phyloP scores from a whole-genome alignment of 2,113 vertebrate genomes.

The Tenebrosternarchus preto region DNA sequence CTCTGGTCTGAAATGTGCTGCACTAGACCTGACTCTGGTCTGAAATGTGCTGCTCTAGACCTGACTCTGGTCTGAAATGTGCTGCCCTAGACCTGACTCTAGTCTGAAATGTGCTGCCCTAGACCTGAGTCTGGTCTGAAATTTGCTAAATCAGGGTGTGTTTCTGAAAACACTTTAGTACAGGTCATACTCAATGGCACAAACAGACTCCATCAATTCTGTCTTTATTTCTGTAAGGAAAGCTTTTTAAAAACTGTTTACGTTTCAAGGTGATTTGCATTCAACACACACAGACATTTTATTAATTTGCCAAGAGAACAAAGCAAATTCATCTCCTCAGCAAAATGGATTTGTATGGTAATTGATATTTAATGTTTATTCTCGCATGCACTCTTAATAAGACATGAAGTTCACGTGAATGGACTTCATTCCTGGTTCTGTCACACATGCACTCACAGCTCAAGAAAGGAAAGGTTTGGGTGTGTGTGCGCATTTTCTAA shows the following conservation, averaged over 20 bases:
- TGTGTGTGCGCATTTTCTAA: background rate
- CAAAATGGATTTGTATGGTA: slow-evolving; percentile 20
- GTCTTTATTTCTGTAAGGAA: background rate
- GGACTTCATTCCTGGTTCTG: background rate
- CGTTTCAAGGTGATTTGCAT: slow-evolving; percentile 26
- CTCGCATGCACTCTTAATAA: slow-evolving; percentile 25
- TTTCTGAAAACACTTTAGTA: background rate
- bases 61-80: too few relatives aligned
- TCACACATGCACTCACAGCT: background rate
- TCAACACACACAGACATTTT: slow-evolving; percentile 9
- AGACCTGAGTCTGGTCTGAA: background rate
- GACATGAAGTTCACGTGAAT: slow-evolving; percentile 8
- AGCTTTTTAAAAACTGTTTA: slow-evolving; percentile 13
- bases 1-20: too few relatives aligned
- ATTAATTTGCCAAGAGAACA: slow-evolving; percentile 40
- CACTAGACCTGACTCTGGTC: too few relatives aligned
- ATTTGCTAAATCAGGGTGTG: background rate
- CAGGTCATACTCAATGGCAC: too few relatives aligned
- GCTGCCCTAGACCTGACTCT: too few relatives aligned
- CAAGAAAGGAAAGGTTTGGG: background rate
- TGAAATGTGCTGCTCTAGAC: too few relatives aligned
- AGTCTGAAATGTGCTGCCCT: too few relatives aligned
- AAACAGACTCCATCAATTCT: background rate
- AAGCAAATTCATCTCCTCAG: slow-evolving; percentile 5
- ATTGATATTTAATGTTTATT: slow-evolving; percentile 6